Evolutionary conservation across 92 coral and sea anemone genomes (phyloP).

Genomic region (Porites lobata): DNA sequence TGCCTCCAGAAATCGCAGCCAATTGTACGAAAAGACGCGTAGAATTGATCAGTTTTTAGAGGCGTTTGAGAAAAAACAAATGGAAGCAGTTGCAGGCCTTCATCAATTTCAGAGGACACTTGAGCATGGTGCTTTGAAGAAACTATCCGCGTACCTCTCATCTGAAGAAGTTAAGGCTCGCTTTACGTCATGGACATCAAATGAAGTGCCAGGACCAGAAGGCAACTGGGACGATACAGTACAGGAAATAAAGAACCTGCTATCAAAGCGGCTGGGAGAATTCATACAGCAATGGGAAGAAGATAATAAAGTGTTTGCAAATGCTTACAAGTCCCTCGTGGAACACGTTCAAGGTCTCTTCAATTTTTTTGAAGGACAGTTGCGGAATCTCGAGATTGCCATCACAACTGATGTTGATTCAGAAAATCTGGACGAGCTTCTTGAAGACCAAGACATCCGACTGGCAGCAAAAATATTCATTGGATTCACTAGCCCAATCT

Average conservation of each 20-base stretch:
- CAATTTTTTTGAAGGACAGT: constrained; percentile 11
- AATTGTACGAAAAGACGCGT: background rate
- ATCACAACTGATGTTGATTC: background rate
- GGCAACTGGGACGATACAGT: constrained; percentile 27
- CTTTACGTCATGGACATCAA: constrained; percentile 13
- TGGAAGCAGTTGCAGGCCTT: background rate
- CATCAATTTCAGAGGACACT: background rate
- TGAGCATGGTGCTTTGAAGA: background rate
- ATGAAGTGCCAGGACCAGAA: constrained; percentile 15
- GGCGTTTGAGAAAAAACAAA: background rate
- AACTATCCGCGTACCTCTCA: background rate
- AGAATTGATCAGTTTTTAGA: background rate
- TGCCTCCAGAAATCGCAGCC: constrained; percentile 2
- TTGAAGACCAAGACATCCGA: background rate
- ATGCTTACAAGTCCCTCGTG: constrained; percentile 19
- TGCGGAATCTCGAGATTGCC: background rate
- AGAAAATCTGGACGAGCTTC: background rate
- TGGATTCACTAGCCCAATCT: constrained; percentile 45
- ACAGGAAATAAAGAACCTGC: background rate
- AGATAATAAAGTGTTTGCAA: constrained; percentile 6
- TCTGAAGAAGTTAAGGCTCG: background rate
- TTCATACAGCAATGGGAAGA: constrained; percentile 38
- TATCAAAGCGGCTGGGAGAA: background rate
- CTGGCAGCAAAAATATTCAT: constrained; percentile 1
- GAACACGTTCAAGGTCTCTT: constrained; percentile 4